Percentiles rank a stretch among this genome's conserved stretches.
These are phyloP conservation scores for Pocillopora grandis DNA, from an alignment of 92 coral and sea anemone species.

Conservation along the genomic window DNA sequence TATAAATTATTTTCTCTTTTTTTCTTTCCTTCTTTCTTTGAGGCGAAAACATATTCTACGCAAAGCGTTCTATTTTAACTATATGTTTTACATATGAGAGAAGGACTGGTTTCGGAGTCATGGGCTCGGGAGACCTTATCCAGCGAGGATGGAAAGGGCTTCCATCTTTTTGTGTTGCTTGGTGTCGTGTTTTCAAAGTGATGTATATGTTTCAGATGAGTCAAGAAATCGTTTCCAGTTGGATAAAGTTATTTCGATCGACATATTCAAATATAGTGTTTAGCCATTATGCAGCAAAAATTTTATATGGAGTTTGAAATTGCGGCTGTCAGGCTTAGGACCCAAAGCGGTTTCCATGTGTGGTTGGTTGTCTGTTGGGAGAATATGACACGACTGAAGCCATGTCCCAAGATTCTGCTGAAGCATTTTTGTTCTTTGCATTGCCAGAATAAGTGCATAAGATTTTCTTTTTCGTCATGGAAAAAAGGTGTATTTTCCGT, in stretches of 20 bases:
- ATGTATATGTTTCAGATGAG: not conserved
- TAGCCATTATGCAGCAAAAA: not conserved
- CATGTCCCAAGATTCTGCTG: not conserved
- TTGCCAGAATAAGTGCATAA: not conserved
- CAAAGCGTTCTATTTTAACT: too few relatives aligned
- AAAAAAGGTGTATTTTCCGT: not conserved
- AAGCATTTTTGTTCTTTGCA: not conserved
- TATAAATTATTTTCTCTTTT: too few relatives aligned
- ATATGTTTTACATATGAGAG: not conserved
- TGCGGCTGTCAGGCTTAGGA: not conserved
- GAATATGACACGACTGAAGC: constrained; percentile 12
- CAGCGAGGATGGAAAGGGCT: not conserved
- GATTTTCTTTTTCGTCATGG: not conserved
- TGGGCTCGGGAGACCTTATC: not conserved
- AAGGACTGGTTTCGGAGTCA: not conserved
- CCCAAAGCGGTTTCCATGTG: constrained; percentile 10
- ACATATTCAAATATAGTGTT: not conserved
- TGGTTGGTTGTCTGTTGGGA: not conserved
- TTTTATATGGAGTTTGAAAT: not conserved
- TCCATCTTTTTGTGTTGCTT: not conserved
- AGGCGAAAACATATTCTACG: too few relatives aligned
- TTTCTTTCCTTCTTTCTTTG: too few relatives aligned
- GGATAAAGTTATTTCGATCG: not conserved
- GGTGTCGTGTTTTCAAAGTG: not conserved
- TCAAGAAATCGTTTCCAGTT: not conserved